Conservation (phyloP, 1,140 invertebrate genomes). For the Procambarus clarkii region DNA sequence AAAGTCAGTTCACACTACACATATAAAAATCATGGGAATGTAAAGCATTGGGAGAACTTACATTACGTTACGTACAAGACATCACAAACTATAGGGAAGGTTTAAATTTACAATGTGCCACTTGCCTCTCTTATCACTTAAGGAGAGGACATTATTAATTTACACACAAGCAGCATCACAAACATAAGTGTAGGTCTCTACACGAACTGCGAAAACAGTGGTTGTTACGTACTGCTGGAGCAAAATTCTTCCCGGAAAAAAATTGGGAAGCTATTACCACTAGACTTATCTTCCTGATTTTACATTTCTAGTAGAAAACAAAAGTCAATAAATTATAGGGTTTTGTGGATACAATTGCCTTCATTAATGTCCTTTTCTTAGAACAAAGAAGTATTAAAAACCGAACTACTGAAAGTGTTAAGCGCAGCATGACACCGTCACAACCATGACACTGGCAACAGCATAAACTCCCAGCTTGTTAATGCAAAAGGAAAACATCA, state of each 20-base stretch:
- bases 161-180: constrained; percentile 30
- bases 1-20: constrained; percentile 37
- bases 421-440: constrained; percentile 7
- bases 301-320: no score
- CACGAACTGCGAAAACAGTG: constrained; percentile 40
- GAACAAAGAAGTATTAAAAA: background rate
- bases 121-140: constrained; percentile 37
- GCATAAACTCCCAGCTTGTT: constrained; percentile 23
- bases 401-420: constrained; percentile 12
- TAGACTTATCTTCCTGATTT: no score
- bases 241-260: background rate
- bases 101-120: constrained; percentile 37
- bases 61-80: constrained; percentile 42
- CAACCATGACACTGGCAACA: constrained; percentile 2
- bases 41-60: constrained; percentile 44
- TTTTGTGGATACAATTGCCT: background rate
- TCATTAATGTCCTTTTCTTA: constrained; percentile 2
- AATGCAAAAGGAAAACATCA: constrained; percentile 30
- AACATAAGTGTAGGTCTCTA: constrained; percentile 18
- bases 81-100: constrained; percentile 35
- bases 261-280: background rate
- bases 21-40: constrained; percentile 28
- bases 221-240: constrained; percentile 36
- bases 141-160: constrained; percentile 30
- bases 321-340: background rate